Evolutionary conservation across 2,888 invertebrate genomes (phyloP), one percentile per base, ranked within the genome.

Genomic region (Rhingia rostrata): DNA sequence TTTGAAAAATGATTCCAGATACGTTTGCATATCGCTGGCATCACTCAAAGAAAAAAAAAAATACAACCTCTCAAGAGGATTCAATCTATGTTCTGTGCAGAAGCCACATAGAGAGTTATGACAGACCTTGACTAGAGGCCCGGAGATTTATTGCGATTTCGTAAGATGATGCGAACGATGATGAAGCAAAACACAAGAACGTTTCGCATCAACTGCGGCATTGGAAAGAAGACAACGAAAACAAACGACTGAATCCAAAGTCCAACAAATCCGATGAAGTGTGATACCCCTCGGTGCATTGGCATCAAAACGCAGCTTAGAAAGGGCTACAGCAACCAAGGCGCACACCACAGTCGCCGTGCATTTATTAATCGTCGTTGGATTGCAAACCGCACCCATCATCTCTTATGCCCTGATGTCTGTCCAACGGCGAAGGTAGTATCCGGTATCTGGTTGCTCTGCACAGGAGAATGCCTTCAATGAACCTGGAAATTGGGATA

Each of bases 401-500:
- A 47, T 9, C n/a, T 12, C 22, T 22, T 22, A 61, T 33, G 33
- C 47, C 37, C 10, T 41, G 4, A 54, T 51, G 41, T 37, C 51
- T 70, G 78, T 51, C 73, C 73, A 63, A 9, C 54, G 72, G 56
- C 39, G 45, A 83, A 41, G 73, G 63, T 33, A 61, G 67, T 64
- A 82, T 77, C 75, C 73, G 83, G 73, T 70, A 75, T 64, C 45
- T 33, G n/a, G 22, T 22, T 22, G 22, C 43, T 37, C 35, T 3
- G 2, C n/a, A 10, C 33, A 66, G 33, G 60, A 14, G 37, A 60
- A 75, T 47, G n/a, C 47, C 58, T 67, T 78, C 72, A 83, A 83
- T 83, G 78, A 79, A 83, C 78, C 78, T 78, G 69, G 49, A 78
- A 78, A 83, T 83, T 83, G 83, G 83, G 83, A 83, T 83, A 78